Conservation (phyloP, 2,113 vertebrate genomes). For the Urocitellus parryii region DNA sequence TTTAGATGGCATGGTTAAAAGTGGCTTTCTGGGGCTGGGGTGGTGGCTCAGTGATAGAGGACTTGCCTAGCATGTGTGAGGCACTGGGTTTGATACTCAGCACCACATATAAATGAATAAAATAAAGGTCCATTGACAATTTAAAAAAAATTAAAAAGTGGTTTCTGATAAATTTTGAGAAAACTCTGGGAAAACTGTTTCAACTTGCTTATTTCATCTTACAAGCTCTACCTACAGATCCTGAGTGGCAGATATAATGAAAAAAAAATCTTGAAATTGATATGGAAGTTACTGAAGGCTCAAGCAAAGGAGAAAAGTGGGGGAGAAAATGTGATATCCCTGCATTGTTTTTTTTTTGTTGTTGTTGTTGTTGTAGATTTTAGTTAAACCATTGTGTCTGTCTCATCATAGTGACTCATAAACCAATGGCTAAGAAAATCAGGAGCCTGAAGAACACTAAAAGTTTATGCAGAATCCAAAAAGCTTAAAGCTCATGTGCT, state of each 20-base stretch:
- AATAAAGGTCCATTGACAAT: no score
- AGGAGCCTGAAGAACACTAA: background rate
- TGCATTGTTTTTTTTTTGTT: background rate
- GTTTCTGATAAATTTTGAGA: constrained; percentile 27
- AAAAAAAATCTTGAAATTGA: background rate
- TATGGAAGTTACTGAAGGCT: background rate
- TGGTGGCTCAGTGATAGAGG: no score
- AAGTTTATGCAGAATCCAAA: background rate
- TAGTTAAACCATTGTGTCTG: background rate
- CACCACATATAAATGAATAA: no score
- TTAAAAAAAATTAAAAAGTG: background rate
- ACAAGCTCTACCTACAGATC: background rate
- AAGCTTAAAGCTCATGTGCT: rapidly evolving
- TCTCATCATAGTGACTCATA: background rate
- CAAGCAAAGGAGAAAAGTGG: background rate
- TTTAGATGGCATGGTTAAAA: background rate
- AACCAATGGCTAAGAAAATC: background rate
- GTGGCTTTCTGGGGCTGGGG: no score
- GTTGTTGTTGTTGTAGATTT: background rate
- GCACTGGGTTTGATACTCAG: no score
- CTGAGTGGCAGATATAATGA: background rate
- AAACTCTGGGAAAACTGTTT: background rate
- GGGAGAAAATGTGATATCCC: background rate
- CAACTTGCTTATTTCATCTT: background rate
- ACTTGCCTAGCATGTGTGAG: no score